Evolutionary conservation across 2,113 vertebrate species (phyloP).

Genomic region (Muscicapa adusta): DNA sequence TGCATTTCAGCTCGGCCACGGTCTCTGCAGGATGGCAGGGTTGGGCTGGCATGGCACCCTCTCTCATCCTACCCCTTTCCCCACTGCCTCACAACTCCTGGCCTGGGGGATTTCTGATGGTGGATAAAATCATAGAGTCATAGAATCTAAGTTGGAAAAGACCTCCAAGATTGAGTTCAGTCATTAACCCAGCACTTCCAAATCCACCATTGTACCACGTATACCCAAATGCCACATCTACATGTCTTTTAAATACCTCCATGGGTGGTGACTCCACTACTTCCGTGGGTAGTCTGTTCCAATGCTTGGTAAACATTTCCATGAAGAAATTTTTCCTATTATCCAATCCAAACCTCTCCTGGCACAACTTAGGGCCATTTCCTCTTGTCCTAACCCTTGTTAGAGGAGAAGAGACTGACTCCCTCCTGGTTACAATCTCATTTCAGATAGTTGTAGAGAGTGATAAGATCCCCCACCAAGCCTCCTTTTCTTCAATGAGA

Average conservation of each 20-base stretch:
- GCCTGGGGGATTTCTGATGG: background rate
- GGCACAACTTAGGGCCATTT: background rate
- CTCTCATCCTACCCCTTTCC: background rate
- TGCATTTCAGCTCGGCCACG: constrained; percentile 15
- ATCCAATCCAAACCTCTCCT: background rate
- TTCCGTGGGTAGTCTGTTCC: background rate
- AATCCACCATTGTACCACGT: background rate
- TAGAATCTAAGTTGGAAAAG: background rate
- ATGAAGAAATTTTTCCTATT: background rate
- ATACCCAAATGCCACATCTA: background rate
- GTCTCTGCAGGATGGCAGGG: constrained; percentile 29
- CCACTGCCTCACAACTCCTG: background rate
- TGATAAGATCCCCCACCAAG: rapidly evolving
- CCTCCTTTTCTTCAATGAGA: background rate
- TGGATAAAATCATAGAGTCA: background rate
- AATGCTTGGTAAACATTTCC: background rate
- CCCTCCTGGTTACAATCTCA: background rate
- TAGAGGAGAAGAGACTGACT: background rate
- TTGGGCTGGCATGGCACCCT: background rate
- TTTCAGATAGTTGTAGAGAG: background rate
- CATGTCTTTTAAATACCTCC: background rate
- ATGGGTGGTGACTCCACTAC: background rate
- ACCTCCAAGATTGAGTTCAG: background rate
- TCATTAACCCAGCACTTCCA: background rate
- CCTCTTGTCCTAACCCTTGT: background rate